Evolutionary conservation across 1,140 invertebrate species (phyloP), one percentile per base, ranked within the genome.

Genomic region (Sarcophaga peregrina): DNA sequence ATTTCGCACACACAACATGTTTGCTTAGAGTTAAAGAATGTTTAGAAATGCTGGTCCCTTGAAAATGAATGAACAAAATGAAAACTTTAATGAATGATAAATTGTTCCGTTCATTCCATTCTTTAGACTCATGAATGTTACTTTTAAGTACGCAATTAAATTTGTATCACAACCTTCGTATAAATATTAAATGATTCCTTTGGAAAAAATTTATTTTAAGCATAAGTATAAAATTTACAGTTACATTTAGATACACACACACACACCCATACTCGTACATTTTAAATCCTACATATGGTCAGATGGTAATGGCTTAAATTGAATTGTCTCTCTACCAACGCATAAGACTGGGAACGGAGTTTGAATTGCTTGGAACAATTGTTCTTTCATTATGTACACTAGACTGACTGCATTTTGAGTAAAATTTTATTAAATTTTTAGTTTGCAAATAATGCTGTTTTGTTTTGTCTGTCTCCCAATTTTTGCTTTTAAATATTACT

Each of bases 381-480:
- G n/a, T 68, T 68, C 9, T n/a, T 17, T 7, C 10, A 68, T 68
- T 68, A 68, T 25, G 17, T 68, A 68, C 62, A 68, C 62, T 68
- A 68, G 62, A 68, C 62, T 68, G 62, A 68, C 62, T 68, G 62
- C n/a, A 68, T 68, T 68, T 68, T 25, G 4, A 68, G 62, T 68
- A 68, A 68, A 68, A 68, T 9, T 25, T 68, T 68, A 68, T 68
- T 68, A 68, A 68, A 68, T 68, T 68, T 68, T 68, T 68, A 17
- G 17, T 68, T 68, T 20, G 17, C 25, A 37, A 37, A 37, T 37
- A 37, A 37, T 37, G 25, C 25, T 37, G 5, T 68, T 20, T 68
- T 25, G 15, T 9, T 68, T 68, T 0, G 15, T 58, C 7, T 58
- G 15, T 58, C 54, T 58, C 11, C 7, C 54, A 58, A 58, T 58